Conservation (phyloP, 1,140 invertebrate species). For the Pteromalus puparum region DNA sequence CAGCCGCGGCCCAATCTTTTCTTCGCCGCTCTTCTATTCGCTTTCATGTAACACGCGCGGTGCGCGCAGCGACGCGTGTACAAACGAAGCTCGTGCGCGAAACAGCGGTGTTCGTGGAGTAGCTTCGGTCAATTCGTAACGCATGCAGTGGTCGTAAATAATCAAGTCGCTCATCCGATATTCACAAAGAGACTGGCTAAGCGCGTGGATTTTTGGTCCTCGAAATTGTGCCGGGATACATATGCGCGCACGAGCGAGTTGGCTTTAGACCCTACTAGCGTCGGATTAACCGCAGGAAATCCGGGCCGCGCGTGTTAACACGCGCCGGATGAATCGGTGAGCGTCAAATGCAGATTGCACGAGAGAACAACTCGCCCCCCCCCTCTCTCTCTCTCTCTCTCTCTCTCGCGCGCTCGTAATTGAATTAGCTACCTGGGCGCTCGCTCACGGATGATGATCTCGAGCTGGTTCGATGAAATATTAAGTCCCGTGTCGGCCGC, state of each 20-base stretch:
- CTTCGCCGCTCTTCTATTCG: neutral
- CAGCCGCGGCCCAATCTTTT: neutral
- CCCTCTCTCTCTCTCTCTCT: neutral
- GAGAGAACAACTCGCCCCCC: constrained; percentile 46
- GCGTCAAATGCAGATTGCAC: constrained; percentile 62
- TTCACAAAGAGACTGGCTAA: neutral
- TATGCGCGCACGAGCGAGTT: neutral
- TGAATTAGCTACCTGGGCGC: constrained; percentile 26
- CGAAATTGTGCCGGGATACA: neutral
- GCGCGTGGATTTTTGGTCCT: neutral
- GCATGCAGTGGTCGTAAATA: neutral
- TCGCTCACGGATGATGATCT: constrained; percentile 17
- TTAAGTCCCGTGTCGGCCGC: constrained; percentile 17
- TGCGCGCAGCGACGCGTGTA: neutral
- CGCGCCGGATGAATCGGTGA: constrained; percentile 57
- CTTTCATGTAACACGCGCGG: neutral
- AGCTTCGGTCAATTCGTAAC: neutral
- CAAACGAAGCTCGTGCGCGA: neutral
- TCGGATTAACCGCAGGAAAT: constrained; percentile 58
- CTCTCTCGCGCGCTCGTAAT: neutral
- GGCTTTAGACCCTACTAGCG: constrained; percentile 49
- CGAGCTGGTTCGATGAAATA: constrained; percentile 33
- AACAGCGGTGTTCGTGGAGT: neutral
- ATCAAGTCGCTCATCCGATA: neutral
- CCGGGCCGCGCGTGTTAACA: constrained; percentile 57